Evolutionary conservation across 2,113 vertebrate genomes (phyloP), one percentile per base, ranked within the genome.

Genomic region (Rhegmatorhina hoffmannsi): DNA sequence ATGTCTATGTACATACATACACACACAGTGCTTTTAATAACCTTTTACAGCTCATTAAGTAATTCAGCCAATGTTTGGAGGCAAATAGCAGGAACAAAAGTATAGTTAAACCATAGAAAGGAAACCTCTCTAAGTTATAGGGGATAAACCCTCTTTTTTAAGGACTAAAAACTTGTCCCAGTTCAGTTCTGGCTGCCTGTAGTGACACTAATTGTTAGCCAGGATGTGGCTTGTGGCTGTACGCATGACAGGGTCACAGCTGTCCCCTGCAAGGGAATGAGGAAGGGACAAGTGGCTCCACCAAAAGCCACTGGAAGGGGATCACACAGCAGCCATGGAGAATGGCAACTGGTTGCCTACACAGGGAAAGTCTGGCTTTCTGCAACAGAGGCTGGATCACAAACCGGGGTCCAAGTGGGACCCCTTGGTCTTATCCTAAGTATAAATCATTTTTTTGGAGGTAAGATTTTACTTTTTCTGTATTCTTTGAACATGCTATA

Each of bases 281-380:
- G 31, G 36, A 76, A 69, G 46, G 50, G 17, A 77, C 46, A 49
- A 81, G 26, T 23, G 40, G 13, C 19, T 31, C 24, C 36, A 24
- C 6, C 10, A 5, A 64, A 68, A 63, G 36, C 24, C 36, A 40
- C n/a, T 44, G 40, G 36, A 43, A 49, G 26, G 5, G 17, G 4
- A 52, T 17, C 38, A 3, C 10, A 4, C 10, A 66, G 18, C 38
- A 60, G n/a, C 36, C 1, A 0, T 33, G 47, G 46, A 8, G 16
- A 91, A 20, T 2, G 0, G 18, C 43, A 91, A 7, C 28, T 28
- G 4, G 1, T 36, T 69, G 17, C 24, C 46, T 59, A 15, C 43
- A 20, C 1, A 46, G 36, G 8, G 55, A 43, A 36, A 84, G 31
- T 17, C 21, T 56, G 36, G 7, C 12, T 84, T 91, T 53, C 64